Conservation (phyloP, 2,888 invertebrate species). For the Helleia helle region DNA sequence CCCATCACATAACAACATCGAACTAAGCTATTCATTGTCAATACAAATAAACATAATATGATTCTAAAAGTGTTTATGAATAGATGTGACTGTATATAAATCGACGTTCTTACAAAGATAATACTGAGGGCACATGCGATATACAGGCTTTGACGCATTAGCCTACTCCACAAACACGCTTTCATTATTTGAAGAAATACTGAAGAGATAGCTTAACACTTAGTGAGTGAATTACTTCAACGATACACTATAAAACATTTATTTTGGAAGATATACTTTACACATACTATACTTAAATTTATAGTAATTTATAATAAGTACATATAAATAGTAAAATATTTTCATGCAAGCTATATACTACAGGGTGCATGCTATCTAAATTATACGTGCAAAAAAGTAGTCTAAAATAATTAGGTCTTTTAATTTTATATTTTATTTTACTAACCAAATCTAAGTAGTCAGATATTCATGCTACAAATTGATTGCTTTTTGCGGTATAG, state of each 20-base stretch:
- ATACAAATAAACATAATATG: constrained; percentile 12
- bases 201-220: constrained; percentile 7
- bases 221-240: constrained; percentile 22
- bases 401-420: not conserved
- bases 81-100: constrained; percentile 13
- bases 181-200: not conserved
- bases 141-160: not conserved
- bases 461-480: constrained; percentile 20
- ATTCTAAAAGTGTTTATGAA: not conserved
- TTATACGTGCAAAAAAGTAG: constrained; percentile 34
- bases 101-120: constrained; percentile 2
- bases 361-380: constrained; percentile 54
- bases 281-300: constrained; percentile 35
- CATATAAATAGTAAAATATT: constrained; percentile 38
- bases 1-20: constrained; percentile 58
- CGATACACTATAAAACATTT: constrained; percentile 62
- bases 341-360: constrained; percentile 67
- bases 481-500: too few species aligned
- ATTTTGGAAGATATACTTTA: constrained; percentile 66
- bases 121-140: not conserved
- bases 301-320: too few species aligned
- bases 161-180: constrained; percentile 5
- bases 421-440: constrained; percentile 26
- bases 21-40: constrained; percentile 43
- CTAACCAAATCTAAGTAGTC: constrained; percentile 18